Conservation (phyloP, 64 coral and sea anemone genomes). For the Astreopora myriophthalma region DNA sequence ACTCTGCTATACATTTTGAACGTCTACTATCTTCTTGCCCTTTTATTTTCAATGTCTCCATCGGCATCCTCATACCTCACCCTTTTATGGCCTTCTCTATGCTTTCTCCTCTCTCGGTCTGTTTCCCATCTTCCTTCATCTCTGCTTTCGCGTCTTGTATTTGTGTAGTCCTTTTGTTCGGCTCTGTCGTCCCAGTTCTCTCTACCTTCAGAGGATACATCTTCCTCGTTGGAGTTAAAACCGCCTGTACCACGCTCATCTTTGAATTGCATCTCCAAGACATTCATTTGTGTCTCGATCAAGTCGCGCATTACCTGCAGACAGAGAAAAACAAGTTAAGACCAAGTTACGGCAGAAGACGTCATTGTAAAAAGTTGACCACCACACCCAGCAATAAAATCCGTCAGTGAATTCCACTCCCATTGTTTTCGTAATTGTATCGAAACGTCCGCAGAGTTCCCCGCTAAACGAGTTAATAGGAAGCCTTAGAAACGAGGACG, state of each 20-base stretch:
- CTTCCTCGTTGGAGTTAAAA: neutral
- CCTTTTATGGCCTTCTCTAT: constrained; percentile 31
- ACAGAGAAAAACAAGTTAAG: too few relatives aligned
- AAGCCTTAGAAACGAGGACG: too few relatives aligned
- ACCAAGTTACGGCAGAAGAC: too few relatives aligned
- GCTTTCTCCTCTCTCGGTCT: constrained; percentile 20
- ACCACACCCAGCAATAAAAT: too few relatives aligned
- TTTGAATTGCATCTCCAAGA: constrained; percentile 1
- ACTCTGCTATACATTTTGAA: neutral
- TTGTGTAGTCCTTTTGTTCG: neutral
- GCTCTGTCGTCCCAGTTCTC: constrained; percentile 14
- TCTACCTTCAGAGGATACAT: neutral
- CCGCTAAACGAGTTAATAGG: too few relatives aligned
- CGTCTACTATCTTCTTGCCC: neutral
- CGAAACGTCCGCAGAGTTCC: too few relatives aligned
- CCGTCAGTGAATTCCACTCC: too few relatives aligned
- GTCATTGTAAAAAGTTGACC: too few relatives aligned
- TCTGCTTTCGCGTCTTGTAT: neutral
- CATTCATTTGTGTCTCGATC: constrained; percentile 91
- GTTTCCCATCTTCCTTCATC: constrained; percentile 26
- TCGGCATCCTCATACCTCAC: constrained; percentile 35
- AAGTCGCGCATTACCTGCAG: constrained; percentile 86
- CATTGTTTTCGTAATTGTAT: too few relatives aligned
- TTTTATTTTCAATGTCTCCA: neutral
- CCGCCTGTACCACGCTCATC: neutral